Evolutionary conservation across 2,797 vertebrate species (phyloP).

Genomic region (Macropus fuliginosus): DNA sequence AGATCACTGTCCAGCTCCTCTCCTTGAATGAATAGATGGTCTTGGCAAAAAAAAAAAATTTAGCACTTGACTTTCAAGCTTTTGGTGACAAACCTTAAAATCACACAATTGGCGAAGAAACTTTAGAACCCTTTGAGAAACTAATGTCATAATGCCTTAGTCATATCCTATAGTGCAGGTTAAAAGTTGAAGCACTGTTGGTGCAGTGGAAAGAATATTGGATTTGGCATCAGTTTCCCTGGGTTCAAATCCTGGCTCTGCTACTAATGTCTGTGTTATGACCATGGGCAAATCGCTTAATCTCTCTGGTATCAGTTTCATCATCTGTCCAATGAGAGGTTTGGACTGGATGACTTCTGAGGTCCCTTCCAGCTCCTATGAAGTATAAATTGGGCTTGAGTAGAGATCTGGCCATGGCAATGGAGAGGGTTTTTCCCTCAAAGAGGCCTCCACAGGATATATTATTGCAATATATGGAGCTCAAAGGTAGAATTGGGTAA

Average conservation of each 20-base stretch:
- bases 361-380: background rate
- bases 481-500: background rate
- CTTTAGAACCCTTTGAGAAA: background rate
- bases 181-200: background rate
- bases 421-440: background rate
- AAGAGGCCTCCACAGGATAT: background rate
- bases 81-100: background rate
- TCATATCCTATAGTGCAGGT: background rate
- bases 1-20: too few species aligned
- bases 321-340: background rate
- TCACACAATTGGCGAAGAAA: background rate
- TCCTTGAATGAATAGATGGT: background rate
- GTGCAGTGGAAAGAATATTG: background rate
- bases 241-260: background rate
- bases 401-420: background rate
- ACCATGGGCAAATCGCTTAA: background rate
- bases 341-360: background rate
- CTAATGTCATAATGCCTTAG: rapidly evolving
- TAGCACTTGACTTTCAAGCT: background rate
- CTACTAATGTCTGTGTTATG: background rate
- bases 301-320: background rate
- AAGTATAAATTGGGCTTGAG: background rate
- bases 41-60: background rate
- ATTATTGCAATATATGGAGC: background rate
- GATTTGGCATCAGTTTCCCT: background rate